Evolutionary conservation across 2,797 vertebrate genomes (phyloP).

Genomic region (Astyanax mexicanus): DNA sequence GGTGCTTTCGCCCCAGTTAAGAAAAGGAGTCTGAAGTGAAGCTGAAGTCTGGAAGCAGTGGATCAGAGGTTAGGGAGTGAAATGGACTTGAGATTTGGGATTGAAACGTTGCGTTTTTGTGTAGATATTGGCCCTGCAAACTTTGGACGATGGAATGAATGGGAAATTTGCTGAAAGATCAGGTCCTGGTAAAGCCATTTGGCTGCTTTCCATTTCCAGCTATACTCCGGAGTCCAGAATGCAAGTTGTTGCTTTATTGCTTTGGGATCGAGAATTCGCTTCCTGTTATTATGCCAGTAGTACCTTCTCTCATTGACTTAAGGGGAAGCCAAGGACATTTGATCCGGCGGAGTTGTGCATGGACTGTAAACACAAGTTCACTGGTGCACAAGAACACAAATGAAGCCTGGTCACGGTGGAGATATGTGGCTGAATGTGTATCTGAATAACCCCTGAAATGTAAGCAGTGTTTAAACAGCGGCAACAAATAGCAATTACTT

Average conservation of each 20-base stretch:
- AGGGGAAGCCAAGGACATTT: conserved; percentile 8
- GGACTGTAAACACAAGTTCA: background rate
- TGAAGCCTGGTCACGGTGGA: background rate
- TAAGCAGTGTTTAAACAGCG: background rate
- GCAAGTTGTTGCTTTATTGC: conserved; percentile 25
- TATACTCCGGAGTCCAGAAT: conserved; percentile 28
- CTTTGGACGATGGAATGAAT: conserved; percentile 46
- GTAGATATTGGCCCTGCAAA: conserved; percentile 45
- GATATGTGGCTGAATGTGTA: background rate
- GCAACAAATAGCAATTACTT: background rate
- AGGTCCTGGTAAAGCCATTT: conserved; percentile 45
- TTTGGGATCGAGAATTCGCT: background rate
- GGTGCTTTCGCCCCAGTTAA: conserved; percentile 16
- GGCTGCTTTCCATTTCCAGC: conserved; percentile 27
- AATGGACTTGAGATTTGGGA: conserved; percentile 27
- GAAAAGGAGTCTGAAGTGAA: conserved; percentile 12
- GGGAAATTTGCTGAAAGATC: conserved; percentile 20
- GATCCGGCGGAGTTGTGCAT: background rate
- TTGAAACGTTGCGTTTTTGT: conserved; percentile 32
- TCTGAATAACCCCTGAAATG: background rate
- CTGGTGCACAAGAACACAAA: background rate
- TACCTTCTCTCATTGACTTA: background rate
- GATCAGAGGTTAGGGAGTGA: conserved; percentile 40
- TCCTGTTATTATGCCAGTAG: conserved; percentile 12
- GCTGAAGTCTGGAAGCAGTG: conserved; percentile 21